These are phyloP conservation scores for Hypolimnas misippus DNA, from an alignment of 2,888 invertebrate genomes.

Conservation along the genomic window DNA sequence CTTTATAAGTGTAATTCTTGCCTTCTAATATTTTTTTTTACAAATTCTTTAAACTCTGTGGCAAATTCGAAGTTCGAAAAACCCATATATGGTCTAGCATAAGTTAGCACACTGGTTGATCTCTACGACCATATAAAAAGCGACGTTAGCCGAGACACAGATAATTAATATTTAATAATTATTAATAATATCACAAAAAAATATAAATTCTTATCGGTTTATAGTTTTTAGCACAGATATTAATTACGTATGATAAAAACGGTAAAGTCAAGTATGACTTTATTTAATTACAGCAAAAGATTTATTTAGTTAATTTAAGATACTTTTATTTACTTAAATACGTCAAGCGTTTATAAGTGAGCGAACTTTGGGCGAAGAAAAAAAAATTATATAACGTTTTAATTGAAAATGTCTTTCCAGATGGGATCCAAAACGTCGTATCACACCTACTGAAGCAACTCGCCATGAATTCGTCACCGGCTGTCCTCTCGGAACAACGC, in stretches of 20 bases:
- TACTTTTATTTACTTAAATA: no score
- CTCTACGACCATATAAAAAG: conserved; percentile 24
- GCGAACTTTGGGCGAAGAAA: no score
- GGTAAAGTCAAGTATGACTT: no score
- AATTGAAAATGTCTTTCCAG: no score
- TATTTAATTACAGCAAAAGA: no score
- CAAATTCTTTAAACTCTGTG: conserved; percentile 12
- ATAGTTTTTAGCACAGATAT: neutral
- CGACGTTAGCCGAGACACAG: neutral
- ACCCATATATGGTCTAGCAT: conserved; percentile 24
- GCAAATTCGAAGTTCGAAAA: conserved; percentile 21
- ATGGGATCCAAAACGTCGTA: conserved; percentile 96
- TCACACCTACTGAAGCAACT: conserved; percentile 96
- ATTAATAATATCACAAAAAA: neutral
- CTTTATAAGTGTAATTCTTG: no score
- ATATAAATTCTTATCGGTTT: neutral
- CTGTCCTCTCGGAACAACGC: conserved; percentile 69
- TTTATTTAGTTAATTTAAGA: no score
- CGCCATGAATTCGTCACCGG: conserved; percentile 92
- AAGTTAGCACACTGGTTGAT: conserved; percentile 20
- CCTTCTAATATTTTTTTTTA: no score
- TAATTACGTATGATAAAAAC: no score
- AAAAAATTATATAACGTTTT: no score
- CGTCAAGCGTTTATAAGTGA: no score
- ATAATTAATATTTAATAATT: conserved; percentile 21